These are phyloP conservation scores for Buathra laborator DNA, from an alignment of 2,888 invertebrate species.

Conservation along the genomic window DNA sequence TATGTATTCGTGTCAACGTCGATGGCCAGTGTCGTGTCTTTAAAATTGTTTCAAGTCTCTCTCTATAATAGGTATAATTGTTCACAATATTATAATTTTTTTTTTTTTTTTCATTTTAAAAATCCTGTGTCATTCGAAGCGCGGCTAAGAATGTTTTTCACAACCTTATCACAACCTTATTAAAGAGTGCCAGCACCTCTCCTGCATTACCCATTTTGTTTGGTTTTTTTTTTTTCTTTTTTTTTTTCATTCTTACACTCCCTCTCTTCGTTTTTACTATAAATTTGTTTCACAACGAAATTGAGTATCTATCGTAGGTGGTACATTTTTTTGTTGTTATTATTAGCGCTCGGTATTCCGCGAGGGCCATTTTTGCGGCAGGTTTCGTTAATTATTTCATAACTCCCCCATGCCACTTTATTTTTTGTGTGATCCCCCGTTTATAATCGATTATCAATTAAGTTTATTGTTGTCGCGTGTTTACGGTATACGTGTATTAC, in stretches of 20 bases:
- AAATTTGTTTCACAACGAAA: slow-evolving; percentile 21
- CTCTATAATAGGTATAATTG: slow-evolving; percentile 46
- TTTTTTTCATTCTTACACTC: slow-evolving; percentile 47
- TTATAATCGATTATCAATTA: slow-evolving; percentile 51
- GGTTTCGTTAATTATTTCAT: neutral
- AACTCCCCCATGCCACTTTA: slow-evolving; percentile 20
- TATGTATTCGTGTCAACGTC: slow-evolving; percentile 8
- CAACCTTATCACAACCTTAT: slow-evolving; percentile 85
- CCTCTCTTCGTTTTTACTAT: slow-evolving; percentile 8
- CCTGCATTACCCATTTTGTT: slow-evolving; percentile 36
- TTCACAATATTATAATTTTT: slow-evolving; percentile 47
- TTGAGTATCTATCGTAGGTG: slow-evolving; percentile 14
- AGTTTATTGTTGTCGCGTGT: slow-evolving; percentile 64
- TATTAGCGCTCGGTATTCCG: slow-evolving; percentile 10
- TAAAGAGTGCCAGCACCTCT: slow-evolving; percentile 79
- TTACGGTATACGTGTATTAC: slow-evolving; percentile 17
- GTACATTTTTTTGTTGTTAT: slow-evolving; percentile 13
- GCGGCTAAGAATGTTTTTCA: slow-evolving; percentile 83
- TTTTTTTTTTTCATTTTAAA: slow-evolving; percentile 72
- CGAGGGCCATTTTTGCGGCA: neutral
- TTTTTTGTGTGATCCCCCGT: slow-evolving; percentile 37
- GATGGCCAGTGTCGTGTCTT: slow-evolving; percentile 45
- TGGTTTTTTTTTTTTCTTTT: slow-evolving; percentile 38
- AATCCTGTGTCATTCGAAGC: slow-evolving; percentile 81
- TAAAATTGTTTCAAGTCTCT: slow-evolving; percentile 23